These are phyloP conservation scores for Shinisaurus crocodilurus DNA, from an alignment of 2,113 vertebrate species.

Conservation along the genomic window DNA sequence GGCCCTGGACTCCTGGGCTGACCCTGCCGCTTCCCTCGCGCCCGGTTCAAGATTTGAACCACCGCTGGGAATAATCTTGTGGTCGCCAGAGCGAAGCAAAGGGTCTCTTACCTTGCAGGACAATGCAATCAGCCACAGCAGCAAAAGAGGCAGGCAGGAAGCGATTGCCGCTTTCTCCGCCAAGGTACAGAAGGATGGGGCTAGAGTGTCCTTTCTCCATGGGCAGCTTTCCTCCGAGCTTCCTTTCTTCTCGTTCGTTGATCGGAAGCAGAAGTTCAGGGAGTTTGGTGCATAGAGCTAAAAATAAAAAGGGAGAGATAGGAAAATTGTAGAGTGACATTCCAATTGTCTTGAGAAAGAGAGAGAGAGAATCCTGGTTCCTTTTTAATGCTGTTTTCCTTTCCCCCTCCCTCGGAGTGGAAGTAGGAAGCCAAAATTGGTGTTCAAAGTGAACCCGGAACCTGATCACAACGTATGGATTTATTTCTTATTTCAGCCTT, in stretches of 20 bases:
- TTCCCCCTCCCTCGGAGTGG: not conserved
- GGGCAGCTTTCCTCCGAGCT: too few species aligned
- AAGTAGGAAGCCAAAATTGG: not conserved
- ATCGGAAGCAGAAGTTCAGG: not conserved
- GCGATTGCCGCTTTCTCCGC: not conserved
- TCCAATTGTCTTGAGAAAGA: too few species aligned
- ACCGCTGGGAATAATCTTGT: not conserved
- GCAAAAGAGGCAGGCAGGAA: not conserved
- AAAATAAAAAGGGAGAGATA: not conserved
- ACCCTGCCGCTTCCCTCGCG: not conserved
- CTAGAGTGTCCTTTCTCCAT: not conserved
- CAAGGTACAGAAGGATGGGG: not conserved
- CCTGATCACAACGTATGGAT: too few species aligned
- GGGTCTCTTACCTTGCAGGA: not conserved
- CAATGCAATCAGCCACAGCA: not conserved
- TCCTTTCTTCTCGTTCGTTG: not conserved
- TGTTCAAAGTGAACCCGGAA: not conserved
- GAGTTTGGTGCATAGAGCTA: not conserved
- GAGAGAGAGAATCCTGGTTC: too few species aligned
- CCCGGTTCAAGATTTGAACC: not conserved
- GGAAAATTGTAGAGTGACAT: not conserved
- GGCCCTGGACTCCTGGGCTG: not conserved
- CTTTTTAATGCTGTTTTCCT: not conserved
- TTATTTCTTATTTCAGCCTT: too few species aligned
- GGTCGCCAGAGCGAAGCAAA: fast-evolving